These are phyloP conservation scores for Globia sparganii DNA, from an alignment of 2,888 invertebrate genomes.

Conservation along the genomic window DNA sequence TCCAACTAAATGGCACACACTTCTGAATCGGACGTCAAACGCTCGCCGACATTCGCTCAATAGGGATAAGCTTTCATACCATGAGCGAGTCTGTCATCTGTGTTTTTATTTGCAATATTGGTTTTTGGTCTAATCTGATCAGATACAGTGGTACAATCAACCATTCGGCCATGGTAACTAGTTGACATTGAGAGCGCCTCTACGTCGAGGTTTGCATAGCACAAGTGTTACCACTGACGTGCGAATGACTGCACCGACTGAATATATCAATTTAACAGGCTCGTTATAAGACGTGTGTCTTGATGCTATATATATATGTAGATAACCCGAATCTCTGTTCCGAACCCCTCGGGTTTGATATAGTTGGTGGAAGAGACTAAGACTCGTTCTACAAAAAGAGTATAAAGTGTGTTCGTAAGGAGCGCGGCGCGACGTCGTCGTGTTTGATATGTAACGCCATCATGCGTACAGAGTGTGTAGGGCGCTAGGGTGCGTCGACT, in stretches of 20 bases:
- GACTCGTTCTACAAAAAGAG: neutral
- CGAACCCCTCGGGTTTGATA: neutral
- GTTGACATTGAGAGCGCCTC: neutral
- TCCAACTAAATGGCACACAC: neutral
- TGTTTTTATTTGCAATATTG: neutral
- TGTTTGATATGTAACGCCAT: conserved; percentile 1
- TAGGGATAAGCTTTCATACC: neutral
- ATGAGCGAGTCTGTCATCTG: no score
- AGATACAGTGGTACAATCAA: neutral
- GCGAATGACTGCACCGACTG: no score
- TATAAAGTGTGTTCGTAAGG: neutral
- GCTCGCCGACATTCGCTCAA: neutral
- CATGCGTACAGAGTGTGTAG: conserved; percentile 11
- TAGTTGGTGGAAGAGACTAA: neutral
- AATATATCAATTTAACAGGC: no score
- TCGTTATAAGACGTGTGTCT: no score
- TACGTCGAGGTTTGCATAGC: neutral
- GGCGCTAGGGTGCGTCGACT: conserved; percentile 17
- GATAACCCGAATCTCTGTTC: neutral
- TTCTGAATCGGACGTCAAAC: neutral
- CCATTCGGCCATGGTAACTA: neutral
- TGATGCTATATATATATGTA: neutral
- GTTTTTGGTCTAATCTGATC: neutral
- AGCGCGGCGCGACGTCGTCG: conserved; percentile 1
- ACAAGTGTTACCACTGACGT: neutral